Percentiles rank a stretch among this genome's conserved stretches.
phyloP scores from a whole-genome alignment of 1,140 invertebrate species.

The Melitaea cinxia region DNA sequence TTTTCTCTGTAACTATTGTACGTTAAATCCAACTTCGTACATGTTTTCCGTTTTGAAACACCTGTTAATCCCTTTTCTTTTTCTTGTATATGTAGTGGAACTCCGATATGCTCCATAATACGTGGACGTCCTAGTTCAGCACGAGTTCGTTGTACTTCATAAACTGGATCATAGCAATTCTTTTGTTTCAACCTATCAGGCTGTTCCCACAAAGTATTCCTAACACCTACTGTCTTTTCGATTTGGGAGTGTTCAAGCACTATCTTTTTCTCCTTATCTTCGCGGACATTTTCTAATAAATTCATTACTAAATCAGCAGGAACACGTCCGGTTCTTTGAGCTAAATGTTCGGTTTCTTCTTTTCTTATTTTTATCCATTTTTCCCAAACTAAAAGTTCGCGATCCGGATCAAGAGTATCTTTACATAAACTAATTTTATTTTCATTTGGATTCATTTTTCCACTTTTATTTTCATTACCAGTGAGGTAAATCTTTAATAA shows the following conservation, averaged over 20 bases:
- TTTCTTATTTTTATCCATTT: slow-evolving; percentile 71
- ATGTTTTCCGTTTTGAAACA: slow-evolving; percentile 39
- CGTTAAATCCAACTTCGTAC: slow-evolving; percentile 46
- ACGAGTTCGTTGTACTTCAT: slow-evolving; percentile 48
- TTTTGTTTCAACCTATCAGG: slow-evolving; percentile 58
- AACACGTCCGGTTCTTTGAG: slow-evolving; percentile 41
- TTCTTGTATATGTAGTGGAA: slow-evolving; percentile 67
- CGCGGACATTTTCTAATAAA: slow-evolving; percentile 51
- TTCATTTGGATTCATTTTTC: slow-evolving; percentile 16
- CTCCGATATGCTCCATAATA: slow-evolving; percentile 65
- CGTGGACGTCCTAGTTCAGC: slow-evolving; percentile 55
- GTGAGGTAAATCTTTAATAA: too few relatives aligned
- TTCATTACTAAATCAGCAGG: slow-evolving; percentile 69
- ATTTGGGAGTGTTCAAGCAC: slow-evolving; percentile 65
- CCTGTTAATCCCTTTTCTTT: slow-evolving; percentile 62
- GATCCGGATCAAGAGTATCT: slow-evolving; percentile 46
- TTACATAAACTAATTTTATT: slow-evolving; percentile 23
- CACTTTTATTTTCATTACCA: too few relatives aligned
- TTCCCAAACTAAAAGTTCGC: slow-evolving; percentile 65
- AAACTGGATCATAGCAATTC: slow-evolving; percentile 61
- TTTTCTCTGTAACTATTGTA: slow-evolving; percentile 55
- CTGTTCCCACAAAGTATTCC: slow-evolving; percentile 60
- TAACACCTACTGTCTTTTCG: slow-evolving; percentile 48
- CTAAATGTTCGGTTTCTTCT: slow-evolving; percentile 55
- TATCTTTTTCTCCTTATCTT: slow-evolving; percentile 64